phyloP scores from a whole-genome alignment of 1,140 invertebrate species.

The Cydia amplana region DNA sequence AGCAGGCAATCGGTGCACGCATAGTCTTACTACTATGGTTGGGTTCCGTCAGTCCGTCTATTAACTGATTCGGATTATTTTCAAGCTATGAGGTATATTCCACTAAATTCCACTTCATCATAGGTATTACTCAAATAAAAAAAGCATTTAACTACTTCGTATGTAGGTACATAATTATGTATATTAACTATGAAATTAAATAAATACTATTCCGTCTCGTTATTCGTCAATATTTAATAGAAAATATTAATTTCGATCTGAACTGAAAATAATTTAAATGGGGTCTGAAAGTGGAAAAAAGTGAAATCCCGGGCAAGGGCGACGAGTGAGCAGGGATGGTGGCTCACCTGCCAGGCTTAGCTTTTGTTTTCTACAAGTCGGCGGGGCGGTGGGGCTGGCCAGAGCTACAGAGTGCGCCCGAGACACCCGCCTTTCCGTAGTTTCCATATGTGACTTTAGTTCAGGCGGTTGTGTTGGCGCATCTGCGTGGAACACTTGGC shows the following conservation, averaged over 20 bases:
- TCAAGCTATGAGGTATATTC: conserved; percentile 34
- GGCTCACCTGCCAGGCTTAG: conserved; percentile 80
- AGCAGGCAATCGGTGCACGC: conserved; percentile 10
- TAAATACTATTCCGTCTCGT: neutral
- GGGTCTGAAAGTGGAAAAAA: conserved; percentile 42
- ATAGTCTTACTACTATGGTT: conserved; percentile 35
- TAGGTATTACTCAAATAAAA: neutral
- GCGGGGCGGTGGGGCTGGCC: conserved; percentile 69
- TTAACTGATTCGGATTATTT: conserved; percentile 34
- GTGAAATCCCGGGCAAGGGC: conserved; percentile 51
- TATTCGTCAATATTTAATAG: too few species aligned
- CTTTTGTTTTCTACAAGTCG: conserved; percentile 78
- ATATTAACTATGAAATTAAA: neutral
- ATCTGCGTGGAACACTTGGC: conserved; percentile 72
- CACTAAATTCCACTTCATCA: conserved; percentile 21
- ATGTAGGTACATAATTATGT: neutral
- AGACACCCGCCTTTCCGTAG: conserved; percentile 46
- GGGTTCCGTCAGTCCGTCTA: conserved; percentile 50
- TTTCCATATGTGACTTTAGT: conserved; percentile 56
- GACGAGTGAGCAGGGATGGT: conserved; percentile 79
- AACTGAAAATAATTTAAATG: neutral
- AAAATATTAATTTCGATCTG: neutral
- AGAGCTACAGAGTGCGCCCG: conserved; percentile 56
- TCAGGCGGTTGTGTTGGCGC: conserved; percentile 53
- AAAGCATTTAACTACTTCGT: neutral